Evolutionary conservation across 2,113 vertebrate species (phyloP).

Genomic region (Neolamprologus cancellatus): DNA sequence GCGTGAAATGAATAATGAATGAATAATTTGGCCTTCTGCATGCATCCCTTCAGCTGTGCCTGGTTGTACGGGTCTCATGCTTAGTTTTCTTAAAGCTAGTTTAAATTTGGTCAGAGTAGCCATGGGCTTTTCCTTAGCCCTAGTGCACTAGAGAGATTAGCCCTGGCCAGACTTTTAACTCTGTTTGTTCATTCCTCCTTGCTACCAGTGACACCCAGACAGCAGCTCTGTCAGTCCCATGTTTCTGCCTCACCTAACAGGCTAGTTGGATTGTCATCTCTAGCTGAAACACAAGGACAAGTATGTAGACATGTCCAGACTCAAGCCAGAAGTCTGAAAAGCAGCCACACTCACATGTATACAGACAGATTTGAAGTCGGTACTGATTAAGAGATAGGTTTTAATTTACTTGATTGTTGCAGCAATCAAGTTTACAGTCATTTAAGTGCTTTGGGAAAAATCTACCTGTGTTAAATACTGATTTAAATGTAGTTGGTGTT

Average conservation of each 20-base stretch:
- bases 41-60: not conserved
- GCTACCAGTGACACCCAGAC: not conserved
- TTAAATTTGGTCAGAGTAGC: not conserved
- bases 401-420: constrained; percentile 34
- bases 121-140: not conserved
- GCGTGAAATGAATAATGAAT: constrained; percentile 10
- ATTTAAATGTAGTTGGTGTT: not conserved
- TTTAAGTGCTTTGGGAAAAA: constrained; percentile 18
- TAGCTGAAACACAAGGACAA: not conserved
- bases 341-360: not conserved
- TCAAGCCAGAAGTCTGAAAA: not conserved
- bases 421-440: constrained; percentile 1
- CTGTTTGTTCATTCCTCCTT: not conserved
- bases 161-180: constrained; percentile 17
- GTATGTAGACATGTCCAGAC: not conserved
- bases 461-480: not conserved
- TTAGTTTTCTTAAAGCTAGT: not conserved
- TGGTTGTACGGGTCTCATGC: not conserved
- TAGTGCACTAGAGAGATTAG: constrained; percentile 14
- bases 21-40: not conserved
- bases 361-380: not conserved
- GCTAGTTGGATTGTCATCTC: not conserved
- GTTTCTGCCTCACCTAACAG: constrained; percentile 45
- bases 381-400: not conserved
- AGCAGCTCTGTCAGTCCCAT: constrained; percentile 27